A percentile compares a stretch with the other conserved stretches of the same genome.
Conservation (phyloP, 2,797 vertebrate species). For the Melanotaenia maccullochi region DNA sequence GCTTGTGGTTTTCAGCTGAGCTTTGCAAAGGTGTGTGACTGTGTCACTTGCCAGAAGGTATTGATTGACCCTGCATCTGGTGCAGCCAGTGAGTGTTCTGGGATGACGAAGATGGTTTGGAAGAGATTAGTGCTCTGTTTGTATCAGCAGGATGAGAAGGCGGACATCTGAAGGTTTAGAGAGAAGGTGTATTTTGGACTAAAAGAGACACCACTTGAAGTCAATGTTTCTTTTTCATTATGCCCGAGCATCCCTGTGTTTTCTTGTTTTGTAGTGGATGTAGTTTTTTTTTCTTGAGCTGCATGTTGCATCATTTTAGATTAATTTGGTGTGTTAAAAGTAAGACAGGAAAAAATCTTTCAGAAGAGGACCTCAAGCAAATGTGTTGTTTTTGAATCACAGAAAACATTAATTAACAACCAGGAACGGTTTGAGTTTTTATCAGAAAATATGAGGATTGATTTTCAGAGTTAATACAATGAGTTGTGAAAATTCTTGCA, state of each 20-base stretch:
- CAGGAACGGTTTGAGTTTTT: too few species aligned
- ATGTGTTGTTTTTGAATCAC: too few species aligned
- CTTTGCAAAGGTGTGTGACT: not conserved
- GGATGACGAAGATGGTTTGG: conserved; percentile 25
- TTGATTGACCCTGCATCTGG: conserved; percentile 31
- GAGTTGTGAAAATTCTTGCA: too few species aligned
- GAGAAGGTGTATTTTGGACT: not conserved
- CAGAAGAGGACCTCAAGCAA: too few species aligned
- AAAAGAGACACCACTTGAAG: not conserved
- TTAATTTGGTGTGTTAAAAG: too few species aligned
- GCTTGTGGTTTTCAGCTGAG: conserved; percentile 6
- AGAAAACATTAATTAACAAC: too few species aligned
- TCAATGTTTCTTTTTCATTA: not conserved
- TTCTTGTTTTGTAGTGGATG: not conserved
- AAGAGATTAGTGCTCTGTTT: conserved; percentile 34
- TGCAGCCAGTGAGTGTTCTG: conserved; percentile 18
- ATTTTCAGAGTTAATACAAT: not conserved
- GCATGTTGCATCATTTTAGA: too few species aligned
- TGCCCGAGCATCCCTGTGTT: not conserved
- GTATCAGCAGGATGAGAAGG: conserved; percentile 23
- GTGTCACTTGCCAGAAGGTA: conserved; percentile 1
- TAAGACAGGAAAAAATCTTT: too few species aligned
- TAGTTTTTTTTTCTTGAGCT: not conserved
- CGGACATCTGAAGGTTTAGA: not conserved
- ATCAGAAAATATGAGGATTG: too few species aligned